These are phyloP conservation scores for Heliconius melpomene DNA, from an alignment of 1,140 invertebrate species.

Conservation along the genomic window DNA sequence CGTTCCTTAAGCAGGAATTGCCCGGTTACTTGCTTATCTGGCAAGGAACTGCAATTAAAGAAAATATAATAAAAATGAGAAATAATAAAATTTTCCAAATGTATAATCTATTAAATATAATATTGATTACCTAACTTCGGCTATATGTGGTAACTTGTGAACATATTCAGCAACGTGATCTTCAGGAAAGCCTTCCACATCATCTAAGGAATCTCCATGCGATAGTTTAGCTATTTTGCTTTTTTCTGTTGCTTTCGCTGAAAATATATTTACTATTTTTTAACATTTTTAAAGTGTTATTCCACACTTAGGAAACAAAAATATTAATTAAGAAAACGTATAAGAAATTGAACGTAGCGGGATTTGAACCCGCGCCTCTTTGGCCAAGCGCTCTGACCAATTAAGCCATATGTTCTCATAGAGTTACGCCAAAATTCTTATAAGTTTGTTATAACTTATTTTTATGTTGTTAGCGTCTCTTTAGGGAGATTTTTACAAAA, in stretches of 20 bases:
- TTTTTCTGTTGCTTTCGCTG: slow-evolving; percentile 55
- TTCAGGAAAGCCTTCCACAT: slow-evolving; percentile 79
- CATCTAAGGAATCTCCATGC: slow-evolving; percentile 78
- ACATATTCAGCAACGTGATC: slow-evolving; percentile 74
- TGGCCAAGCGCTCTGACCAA: no score
- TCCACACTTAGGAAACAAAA: no score
- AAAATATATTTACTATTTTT: slow-evolving; percentile 16
- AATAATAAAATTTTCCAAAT: not conserved
- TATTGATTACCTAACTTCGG: slow-evolving; percentile 66
- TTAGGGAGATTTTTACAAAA: no score
- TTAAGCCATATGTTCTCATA: no score
- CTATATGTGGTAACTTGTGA: slow-evolving; percentile 75
- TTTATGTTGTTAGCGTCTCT: no score
- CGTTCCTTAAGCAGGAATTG: slow-evolving; percentile 66
- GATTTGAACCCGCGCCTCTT: no score
- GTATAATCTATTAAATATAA: not conserved
- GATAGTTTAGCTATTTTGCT: slow-evolving; percentile 63
- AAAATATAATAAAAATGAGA: not conserved
- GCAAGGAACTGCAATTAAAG: slow-evolving; percentile 31
- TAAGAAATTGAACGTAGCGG: no score
- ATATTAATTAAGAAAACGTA: no score
- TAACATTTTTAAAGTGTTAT: not conserved
- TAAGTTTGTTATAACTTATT: not conserved
- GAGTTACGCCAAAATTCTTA: not conserved
- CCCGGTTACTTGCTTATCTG: slow-evolving; percentile 55